Evolutionary conservation across 2,888 invertebrate genomes (phyloP), one percentile per base, ranked within the genome.

Genomic region (Cheilosia soror): DNA sequence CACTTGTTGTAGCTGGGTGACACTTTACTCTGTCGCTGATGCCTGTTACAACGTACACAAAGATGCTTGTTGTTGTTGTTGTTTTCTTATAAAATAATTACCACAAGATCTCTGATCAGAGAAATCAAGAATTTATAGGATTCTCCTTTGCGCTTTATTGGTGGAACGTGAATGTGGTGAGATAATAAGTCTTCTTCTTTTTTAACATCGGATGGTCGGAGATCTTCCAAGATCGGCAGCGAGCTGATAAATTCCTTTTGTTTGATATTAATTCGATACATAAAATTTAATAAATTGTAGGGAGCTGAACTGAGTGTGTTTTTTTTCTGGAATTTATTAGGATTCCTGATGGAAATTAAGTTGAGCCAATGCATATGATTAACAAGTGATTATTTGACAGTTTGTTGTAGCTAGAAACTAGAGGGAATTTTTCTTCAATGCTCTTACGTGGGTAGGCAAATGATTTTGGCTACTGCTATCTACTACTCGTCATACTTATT

Each of bases 1-100:
- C 57, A 65, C 69, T 82, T 82, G 81, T 82, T 82, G 81, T 82
- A 53, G 73, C 58, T 13, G 83, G 73, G 73, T 84, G 83, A 84
- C 79, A 79, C 83, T 84, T 78, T 78, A 71, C 63, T 71, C 71
- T 82, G 77, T 72, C 72, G 77, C 31, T 71, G 69, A 27, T 57
- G 60, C 11, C 40, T 60, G 33, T 55, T 60, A 40, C 49, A 71
- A 63, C 62, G 33, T 62, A 53, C 44, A 68, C 33, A 69, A 47
- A 62, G 62, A 57, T 65, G 27, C 44, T 20, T 65, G 53, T 63
- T 51, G 42, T 44, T 65, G 62, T 55, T 63, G 29, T 27, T 55
- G 42, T 47, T 47, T n/a, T 55, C 4, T n/a, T 62, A 60, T 73
- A 66, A 53, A 73, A 73, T 80, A 62, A 73, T 80, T 80, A 80